Base-by-base conservation (phyloP, 2,797 vertebrate genomes). In the Sebastes taczanowskii region DNA sequence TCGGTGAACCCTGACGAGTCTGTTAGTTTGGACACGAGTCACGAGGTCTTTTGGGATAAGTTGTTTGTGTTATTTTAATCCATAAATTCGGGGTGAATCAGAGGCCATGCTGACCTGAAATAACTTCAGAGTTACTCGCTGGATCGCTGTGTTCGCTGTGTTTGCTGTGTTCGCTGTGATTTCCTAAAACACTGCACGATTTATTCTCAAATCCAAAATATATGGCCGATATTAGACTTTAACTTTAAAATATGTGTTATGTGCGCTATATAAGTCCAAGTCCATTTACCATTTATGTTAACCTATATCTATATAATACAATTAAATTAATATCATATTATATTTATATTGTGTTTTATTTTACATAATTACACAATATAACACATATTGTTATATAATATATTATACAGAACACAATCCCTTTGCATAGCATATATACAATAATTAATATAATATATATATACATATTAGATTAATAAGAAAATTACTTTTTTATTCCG, bases 41-140 rank as follows among this genome's bases (percentile, higher is more conserved):
- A 55, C 2, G 16, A 77, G 8, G 79, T 64, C 82, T 78, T 88
- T 81, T 69, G 27, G 79, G 85, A 71, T 81, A 34, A 83, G 11
- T 69, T 84, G 82, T 88, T 91, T 91, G 53, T 52, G 61, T 75
- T 84, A 75, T 77, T 84, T 78, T 80, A 88, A 88, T 89, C 82
- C 32, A 35, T 5, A 25, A 64, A 62, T 60, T 2, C 8, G 6
- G 77, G 83, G 84, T 90, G 79, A 92, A 86, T 34, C 46, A 7
- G 55, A 71, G 88, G 86, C 35, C 81, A 76, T 4, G 3, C 16
- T 71, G 86, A 77, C 77, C 87, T 79, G 49, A 38, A 22, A 66
- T 63, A 56, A 66, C 75, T 63, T 22, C 2, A 0, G 34, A 63
- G 16, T 22, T 13, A 1, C 16, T 3, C 9, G 14, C 9, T 32